Conservation (phyloP, 1,140 invertebrate species). For the Panonychus citri region DNA sequence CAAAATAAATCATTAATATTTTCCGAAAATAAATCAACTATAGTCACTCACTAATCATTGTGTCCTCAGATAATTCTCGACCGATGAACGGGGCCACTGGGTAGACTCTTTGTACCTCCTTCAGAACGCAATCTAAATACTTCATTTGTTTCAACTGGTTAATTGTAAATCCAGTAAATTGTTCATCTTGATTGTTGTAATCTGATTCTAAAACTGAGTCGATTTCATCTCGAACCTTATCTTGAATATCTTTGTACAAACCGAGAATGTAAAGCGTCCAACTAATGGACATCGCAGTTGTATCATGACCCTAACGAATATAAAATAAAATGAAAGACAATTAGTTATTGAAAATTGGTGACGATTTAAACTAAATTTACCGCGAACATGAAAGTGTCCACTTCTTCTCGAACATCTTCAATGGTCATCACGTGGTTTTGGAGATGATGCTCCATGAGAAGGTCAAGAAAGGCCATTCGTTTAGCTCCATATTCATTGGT, state of each 20-base stretch:
- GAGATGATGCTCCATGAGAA: constrained; percentile 29
- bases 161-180: constrained; percentile 9
- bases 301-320: constrained; percentile 13
- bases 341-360: background rate
- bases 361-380: constrained; percentile 3
- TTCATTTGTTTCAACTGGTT: constrained; percentile 23
- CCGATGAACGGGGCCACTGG: constrained; percentile 35
- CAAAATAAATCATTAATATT: background rate
- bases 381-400: constrained; percentile 50
- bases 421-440: constrained; percentile 28
- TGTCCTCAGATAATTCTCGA: constrained; percentile 5
- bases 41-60: constrained; percentile 2
- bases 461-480: constrained; percentile 9
- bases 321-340: background rate
- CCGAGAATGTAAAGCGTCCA: constrained; percentile 14
- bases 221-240: constrained; percentile 10
- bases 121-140: constrained; percentile 36
- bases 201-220: constrained; percentile 6
- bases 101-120: constrained; percentile 34
- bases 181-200: background rate
- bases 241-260: constrained; percentile 29
- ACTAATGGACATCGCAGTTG: constrained; percentile 9
- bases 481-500: constrained; percentile 24
- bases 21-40: background rate
- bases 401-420: constrained; percentile 49